Conservation (phyloP, 2,113 vertebrate species). For the Chamaea fasciata region DNA sequence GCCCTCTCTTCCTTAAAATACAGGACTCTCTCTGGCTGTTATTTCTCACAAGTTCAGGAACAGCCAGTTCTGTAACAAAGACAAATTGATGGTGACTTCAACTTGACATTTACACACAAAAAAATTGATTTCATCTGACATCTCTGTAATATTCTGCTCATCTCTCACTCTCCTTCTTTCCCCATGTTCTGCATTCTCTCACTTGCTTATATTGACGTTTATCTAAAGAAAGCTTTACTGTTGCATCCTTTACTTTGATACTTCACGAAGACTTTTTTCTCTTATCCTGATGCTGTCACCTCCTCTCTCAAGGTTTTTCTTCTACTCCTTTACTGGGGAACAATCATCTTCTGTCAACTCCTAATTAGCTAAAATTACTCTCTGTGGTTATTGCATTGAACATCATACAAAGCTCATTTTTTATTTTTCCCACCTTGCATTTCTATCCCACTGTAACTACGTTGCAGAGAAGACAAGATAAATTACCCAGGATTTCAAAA, state of each 20-base stretch:
- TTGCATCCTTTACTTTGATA: conserved; percentile 16
- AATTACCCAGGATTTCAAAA: conserved; percentile 65
- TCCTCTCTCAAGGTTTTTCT: neutral
- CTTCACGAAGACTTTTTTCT: neutral
- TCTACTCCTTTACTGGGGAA: neutral
- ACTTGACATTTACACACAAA: conserved; percentile 64
- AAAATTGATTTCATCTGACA: conserved; percentile 54
- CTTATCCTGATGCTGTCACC: neutral
- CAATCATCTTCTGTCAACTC: neutral
- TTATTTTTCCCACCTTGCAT: conserved; percentile 5
- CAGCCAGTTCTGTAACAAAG: conserved; percentile 59
- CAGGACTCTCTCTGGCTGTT: conserved; percentile 17
- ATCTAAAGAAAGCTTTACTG: conserved; percentile 28
- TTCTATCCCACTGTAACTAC: neutral
- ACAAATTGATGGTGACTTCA: conserved; percentile 63
- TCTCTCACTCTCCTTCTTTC: neutral
- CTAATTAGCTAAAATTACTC: conserved; percentile 31
- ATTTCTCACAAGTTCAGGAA: conserved; percentile 48
- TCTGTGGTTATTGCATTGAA: conserved; percentile 20
- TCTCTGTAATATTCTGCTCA: conserved; percentile 59
- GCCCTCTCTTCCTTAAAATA: conserved; percentile 12
- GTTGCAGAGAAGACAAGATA: conserved; percentile 41
- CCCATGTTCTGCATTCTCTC: conserved; percentile 14
- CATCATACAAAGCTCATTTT: neutral
- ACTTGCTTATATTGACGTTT: conserved; percentile 40